These are phyloP conservation scores for Neosalanx taihuensis DNA, from an alignment of 2,797 vertebrate species.

Conservation along the genomic window DNA sequence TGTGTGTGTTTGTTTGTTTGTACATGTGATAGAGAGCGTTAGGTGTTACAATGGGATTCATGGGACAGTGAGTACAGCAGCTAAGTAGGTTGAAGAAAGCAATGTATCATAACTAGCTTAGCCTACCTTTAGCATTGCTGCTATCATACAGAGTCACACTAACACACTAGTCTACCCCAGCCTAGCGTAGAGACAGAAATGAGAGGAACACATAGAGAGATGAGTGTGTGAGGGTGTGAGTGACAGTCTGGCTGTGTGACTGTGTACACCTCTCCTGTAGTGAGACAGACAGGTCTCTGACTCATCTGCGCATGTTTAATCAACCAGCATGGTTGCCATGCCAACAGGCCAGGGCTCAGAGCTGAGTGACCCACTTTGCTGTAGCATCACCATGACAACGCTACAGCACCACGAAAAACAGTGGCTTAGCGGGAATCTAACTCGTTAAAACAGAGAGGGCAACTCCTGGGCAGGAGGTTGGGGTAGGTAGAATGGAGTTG, in stretches of 20 bases:
- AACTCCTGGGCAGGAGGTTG: not conserved
- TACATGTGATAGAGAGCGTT: too few species aligned
- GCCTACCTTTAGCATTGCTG: too few species aligned
- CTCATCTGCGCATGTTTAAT: slow-evolving; percentile 81
- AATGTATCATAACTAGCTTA: too few species aligned
- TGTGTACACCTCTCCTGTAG: not conserved
- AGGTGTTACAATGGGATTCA: too few species aligned
- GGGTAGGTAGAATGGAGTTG: not conserved
- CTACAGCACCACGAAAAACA: not conserved
- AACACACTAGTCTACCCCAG: too few species aligned
- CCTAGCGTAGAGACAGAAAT: too few species aligned
- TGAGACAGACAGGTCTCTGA: slow-evolving; percentile 25
- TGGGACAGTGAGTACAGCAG: too few species aligned
- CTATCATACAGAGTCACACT: too few species aligned
- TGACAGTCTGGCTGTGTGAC: not conserved
- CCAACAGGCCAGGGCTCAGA: slow-evolving; percentile 81
- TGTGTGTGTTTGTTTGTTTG: too few species aligned
- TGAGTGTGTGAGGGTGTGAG: not conserved
- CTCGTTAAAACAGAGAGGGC: not conserved
- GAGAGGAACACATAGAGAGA: not conserved
- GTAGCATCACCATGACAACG: slow-evolving; percentile 74
- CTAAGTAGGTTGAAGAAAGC: too few species aligned
- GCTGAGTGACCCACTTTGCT: slow-evolving; percentile 94
- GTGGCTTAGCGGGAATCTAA: not conserved
- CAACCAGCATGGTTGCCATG: slow-evolving; percentile 84